phyloP scores from a whole-genome alignment of 2,888 invertebrate genomes.

The Aleiodes leptofemur region DNA sequence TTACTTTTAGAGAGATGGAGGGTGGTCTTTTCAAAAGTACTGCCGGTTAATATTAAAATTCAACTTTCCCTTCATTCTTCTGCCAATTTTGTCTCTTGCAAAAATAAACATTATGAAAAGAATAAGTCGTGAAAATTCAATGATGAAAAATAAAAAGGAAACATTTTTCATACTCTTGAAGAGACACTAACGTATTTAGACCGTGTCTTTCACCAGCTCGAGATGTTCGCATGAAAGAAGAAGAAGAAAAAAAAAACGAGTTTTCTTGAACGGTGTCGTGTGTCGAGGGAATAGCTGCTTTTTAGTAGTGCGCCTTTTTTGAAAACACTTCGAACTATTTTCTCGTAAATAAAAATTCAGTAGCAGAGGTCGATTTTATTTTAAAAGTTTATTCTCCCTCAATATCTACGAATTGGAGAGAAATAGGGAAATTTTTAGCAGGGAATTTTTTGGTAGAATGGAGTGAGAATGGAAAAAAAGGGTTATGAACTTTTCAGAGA shows the following conservation, averaged over 20 bases:
- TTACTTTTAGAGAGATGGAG: constrained; percentile 31
- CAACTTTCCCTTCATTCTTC: neutral
- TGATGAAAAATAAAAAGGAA: neutral
- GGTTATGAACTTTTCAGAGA: no score
- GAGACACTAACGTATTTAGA: constrained; percentile 13
- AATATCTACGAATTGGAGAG: no score
- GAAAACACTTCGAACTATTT: neutral
- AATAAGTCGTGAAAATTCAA: neutral
- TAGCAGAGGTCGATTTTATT: no score
- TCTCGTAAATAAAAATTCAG: no score
- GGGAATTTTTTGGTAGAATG: no score
- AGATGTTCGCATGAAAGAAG: neutral
- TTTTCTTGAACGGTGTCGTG: constrained; percentile 10
- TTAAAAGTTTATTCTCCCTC: no score
- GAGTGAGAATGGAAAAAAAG: no score
- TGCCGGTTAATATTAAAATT: constrained; percentile 28
- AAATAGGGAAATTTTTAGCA: no score
- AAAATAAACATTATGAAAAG: constrained; percentile 3
- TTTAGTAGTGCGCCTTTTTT: neutral
- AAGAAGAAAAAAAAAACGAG: constrained; percentile 21
- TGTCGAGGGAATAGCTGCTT: neutral
- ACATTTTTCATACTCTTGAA: neutral
- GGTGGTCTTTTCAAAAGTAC: constrained; percentile 1
- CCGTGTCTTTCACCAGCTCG: constrained; percentile 13
- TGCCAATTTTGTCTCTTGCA: neutral